A percentile compares a stretch with the other conserved stretches of the same genome.
Conservation (phyloP, 1,140 invertebrate species). For the Schlechtendalia chinensis region DNA sequence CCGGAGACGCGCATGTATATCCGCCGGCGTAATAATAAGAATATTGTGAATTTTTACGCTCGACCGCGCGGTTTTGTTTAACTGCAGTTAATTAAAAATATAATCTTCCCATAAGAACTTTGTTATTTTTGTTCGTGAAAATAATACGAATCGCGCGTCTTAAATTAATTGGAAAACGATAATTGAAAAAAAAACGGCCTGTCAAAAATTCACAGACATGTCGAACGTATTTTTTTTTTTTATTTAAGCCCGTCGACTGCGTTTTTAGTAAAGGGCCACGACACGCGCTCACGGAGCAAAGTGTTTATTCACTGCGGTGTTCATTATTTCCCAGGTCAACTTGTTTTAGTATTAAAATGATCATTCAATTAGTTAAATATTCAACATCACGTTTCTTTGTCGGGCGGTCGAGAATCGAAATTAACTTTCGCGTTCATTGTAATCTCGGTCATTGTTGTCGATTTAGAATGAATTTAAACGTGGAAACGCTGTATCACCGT, state of each 20-base stretch:
- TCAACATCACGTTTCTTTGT: too few relatives aligned
- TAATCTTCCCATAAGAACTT: not conserved
- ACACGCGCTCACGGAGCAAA: not conserved
- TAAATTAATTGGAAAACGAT: constrained; percentile 15
- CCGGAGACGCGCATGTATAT: too few relatives aligned
- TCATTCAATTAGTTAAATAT: not conserved
- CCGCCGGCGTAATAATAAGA: not conserved
- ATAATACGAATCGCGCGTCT: not conserved
- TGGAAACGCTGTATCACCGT: too few relatives aligned
- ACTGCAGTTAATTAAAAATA: constrained; percentile 12
- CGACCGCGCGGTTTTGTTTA: not conserved
- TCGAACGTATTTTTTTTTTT: too few relatives aligned
- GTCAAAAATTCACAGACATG: not conserved
- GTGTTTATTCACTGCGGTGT: not conserved
- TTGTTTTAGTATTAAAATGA: not conserved
- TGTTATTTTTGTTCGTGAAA: not conserved
- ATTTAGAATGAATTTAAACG: too few relatives aligned
- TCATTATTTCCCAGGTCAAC: constrained; percentile 25
- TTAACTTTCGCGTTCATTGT: too few relatives aligned
- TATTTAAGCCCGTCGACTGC: not conserved
- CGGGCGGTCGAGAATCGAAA: too few relatives aligned
- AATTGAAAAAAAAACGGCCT: not conserved
- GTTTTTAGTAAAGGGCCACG: not conserved
- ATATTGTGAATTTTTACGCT: not conserved
- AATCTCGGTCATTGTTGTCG: too few relatives aligned